These are phyloP conservation scores for Neoaliturus tenellus DNA, from an alignment of 2,888 invertebrate species.

Conservation along the genomic window DNA sequence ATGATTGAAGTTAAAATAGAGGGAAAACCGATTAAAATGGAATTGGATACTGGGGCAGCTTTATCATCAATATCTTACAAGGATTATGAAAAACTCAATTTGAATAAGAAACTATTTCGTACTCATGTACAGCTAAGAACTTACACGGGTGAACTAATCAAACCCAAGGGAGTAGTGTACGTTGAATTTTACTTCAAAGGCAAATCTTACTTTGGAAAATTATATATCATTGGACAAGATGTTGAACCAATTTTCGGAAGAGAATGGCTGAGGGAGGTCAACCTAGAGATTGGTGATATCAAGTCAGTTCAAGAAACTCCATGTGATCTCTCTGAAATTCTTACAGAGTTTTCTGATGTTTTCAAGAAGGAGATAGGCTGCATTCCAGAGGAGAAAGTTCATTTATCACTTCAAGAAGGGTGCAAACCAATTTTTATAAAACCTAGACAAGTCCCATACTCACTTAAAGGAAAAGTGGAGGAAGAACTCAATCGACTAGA, in stretches of 20 bases:
- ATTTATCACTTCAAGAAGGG: not conserved
- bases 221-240: not conserved
- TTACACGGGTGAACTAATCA: slow-evolving; percentile 34
- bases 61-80: too few relatives aligned
- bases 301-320: slow-evolving; percentile 2
- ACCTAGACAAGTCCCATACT: slow-evolving; percentile 35
- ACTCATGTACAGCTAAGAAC: too few relatives aligned
- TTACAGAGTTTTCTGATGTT: slow-evolving; percentile 57
- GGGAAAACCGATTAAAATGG: too few relatives aligned
- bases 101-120: too few relatives aligned
- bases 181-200: too few relatives aligned
- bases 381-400: slow-evolving; percentile 15
- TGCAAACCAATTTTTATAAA: slow-evolving; percentile 54
- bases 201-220: slow-evolving; percentile 16
- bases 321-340: too few relatives aligned
- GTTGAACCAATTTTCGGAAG: slow-evolving; percentile 53
- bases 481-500: slow-evolving; percentile 53
- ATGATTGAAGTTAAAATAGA: too few relatives aligned
- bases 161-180: not conserved
- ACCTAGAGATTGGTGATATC: slow-evolving; percentile 45
- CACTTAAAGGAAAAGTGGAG: slow-evolving; percentile 48
- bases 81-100: too few relatives aligned
- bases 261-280: slow-evolving; percentile 59
- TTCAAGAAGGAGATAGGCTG: slow-evolving; percentile 17
- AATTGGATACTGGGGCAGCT: too few relatives aligned